Evolutionary conservation across 2,797 vertebrate species (phyloP), one percentile per base, ranked within the genome.

Genomic region (Phaenicophaeus curvirostris): DNA sequence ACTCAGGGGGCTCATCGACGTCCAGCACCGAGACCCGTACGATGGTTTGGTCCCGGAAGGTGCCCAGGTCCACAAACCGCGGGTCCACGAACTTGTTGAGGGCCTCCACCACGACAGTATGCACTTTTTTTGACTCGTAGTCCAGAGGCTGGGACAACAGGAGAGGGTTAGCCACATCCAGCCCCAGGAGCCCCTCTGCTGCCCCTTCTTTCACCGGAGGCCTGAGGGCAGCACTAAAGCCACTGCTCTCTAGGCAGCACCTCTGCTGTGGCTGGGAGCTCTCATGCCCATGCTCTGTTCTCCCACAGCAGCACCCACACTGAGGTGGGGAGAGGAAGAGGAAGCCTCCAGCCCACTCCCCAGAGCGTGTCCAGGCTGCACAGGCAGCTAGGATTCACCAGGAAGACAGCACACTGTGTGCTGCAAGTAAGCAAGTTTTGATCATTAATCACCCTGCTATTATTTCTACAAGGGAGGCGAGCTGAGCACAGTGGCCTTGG

Each of bases 61-160:
- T 98, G 75, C 99, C 99, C 95, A 99, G 97, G 97, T 99, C 98
- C 75, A 98, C 97, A 0, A 99, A 99, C 33, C 98, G 98, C 0
- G 99, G 99, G 91, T 99, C 99, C 20, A 99, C 98, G 0, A 99
- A 99, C 96, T 99, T 99, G 97, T 99, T 99, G 63, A 99, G 98
- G 3, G 99, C 99, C 96, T 99, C 99, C 93, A 99, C 98, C 88
- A 99, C 98, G 2, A 99, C 98, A 1, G 99, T 99, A 97, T 99
- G 99, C 16, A 98, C 98, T 7, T 98, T 98, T 90, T 98, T 99
- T 20, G 95, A 98, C 97, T 99, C 99, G 5, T 99, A 99, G 98
- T 99, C 98, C 25, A 99, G 98, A 9, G 97, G 97, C 99, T 99
- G 96, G 24, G 71, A 79, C 14, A 78, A 81, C 3, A 73, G 53